Base-by-base conservation (phyloP, 2,113 vertebrate genomes). In the Ariopsis seemanni region DNA sequence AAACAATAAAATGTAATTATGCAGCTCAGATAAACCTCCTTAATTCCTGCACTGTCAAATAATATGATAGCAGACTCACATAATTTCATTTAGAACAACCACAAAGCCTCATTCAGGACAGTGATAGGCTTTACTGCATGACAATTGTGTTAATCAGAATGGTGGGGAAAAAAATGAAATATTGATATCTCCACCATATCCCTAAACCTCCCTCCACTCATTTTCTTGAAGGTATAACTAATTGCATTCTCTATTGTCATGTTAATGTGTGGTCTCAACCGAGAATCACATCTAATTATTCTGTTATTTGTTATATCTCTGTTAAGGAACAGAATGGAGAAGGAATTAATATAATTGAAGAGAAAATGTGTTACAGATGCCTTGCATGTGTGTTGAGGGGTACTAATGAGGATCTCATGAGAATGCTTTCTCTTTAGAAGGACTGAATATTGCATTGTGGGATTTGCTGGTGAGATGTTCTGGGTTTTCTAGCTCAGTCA, bases 1-100 rank as follows among this genome's bases (percentile, higher is more conserved):
- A 95, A 94, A 95, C 91, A 95, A 95, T 94, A 89, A 94, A 94
- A 95, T 89, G 92, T 93, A 95, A 95, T 96, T 95, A 94, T 90
- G 90, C 90, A 92, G 92, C 90, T 91, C 91, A 91, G 93, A 93
- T 93, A 94, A 94, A 94, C 87, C 88, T 74, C 52, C 85, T 88
- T 94, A 94, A 95, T 95, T 94, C 91, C 88, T 89, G 82, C 87
- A 89, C 58, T 84, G 89, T 91, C 89, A 91, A 94, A 94, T 92
- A 93, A 90, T 89, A 90, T 91, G 93, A 95, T 94, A 93, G 94
- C 91, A 88, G 85, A 81, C 88, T 90, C 88, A 86, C 85, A 92
- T 93, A 94, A 93, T 95, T 94, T 93, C 85, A 91, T 95, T 94
- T 78, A 78, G 91, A 89, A 92, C 91, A 92, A 89, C 90, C 91